phyloP scores from a whole-genome alignment of 2,113 vertebrate species.

The Dasypus novemcinctus region DNA sequence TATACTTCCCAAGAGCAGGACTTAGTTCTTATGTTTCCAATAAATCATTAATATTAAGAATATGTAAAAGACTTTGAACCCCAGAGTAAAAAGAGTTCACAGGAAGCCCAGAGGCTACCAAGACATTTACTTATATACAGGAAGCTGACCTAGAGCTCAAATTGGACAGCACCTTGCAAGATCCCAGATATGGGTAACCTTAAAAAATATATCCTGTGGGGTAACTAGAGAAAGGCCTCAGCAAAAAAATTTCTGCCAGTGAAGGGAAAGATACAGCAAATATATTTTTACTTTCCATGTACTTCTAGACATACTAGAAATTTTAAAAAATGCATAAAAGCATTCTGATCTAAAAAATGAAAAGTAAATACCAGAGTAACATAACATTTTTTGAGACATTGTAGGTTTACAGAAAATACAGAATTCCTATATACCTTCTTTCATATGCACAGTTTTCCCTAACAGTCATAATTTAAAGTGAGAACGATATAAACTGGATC shows the following conservation, averaged over 20 bases:
- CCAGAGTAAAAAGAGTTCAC: constrained; percentile 60
- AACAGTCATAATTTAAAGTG: neutral
- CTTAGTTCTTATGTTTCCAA: constrained; percentile 48
- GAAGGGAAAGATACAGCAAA: neutral
- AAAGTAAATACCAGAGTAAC: neutral
- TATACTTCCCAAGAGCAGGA: constrained; percentile 27
- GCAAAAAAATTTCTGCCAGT: neutral
- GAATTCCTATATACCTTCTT: no score
- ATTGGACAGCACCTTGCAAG: neutral
- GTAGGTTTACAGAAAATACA: no score
- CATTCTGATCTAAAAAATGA: neutral
- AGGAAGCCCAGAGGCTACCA: constrained; percentile 72
- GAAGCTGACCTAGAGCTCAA: constrained; percentile 62
- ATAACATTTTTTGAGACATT: neutral
- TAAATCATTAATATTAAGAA: constrained; percentile 67
- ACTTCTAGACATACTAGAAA: constrained; percentile 19
- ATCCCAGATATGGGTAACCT: neutral
- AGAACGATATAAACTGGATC: neutral
- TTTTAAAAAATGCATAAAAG: neutral
- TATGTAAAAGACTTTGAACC: constrained; percentile 66
- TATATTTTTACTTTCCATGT: neutral
- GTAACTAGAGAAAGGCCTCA: neutral
- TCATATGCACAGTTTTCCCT: no score
- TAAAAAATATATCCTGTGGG: neutral
- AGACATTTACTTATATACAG: constrained; percentile 61